Evolutionary conservation across 2,113 vertebrate genomes (phyloP).

Genomic region (Anser brachyrhynchus): DNA sequence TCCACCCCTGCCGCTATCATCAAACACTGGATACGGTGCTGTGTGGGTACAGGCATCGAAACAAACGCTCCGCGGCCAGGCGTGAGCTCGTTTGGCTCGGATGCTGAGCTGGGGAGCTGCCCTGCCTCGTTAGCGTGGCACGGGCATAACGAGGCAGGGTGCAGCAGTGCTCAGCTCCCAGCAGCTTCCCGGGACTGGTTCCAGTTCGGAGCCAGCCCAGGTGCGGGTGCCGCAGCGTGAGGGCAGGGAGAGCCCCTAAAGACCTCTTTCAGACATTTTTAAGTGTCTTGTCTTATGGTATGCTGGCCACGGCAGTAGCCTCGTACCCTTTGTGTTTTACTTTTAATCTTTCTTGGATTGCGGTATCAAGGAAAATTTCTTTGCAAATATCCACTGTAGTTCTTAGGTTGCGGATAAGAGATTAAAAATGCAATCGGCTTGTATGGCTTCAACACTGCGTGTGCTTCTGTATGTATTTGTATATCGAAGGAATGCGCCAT

Average conservation of each 20-base stretch:
- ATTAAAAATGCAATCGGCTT: background rate
- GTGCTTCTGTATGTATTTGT: rapidly evolving
- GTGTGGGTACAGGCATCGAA: background rate
- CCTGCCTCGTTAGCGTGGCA: background rate
- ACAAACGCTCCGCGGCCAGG: rapidly evolving
- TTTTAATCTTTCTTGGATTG: background rate
- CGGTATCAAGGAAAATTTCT: background rate
- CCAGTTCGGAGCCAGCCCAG: background rate
- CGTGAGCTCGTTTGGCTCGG: background rate
- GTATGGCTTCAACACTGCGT: background rate
- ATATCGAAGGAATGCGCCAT: rapidly evolving
- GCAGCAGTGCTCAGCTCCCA: background rate
- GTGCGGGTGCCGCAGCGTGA: background rate
- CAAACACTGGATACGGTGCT: rapidly evolving
- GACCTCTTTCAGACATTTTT: background rate
- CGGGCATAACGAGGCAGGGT: background rate
- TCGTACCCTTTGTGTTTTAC: background rate
- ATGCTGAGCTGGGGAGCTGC: background rate
- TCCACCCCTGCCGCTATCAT: rapidly evolving
- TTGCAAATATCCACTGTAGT: background rate
- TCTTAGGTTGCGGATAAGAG: background rate
- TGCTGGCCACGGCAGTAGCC: background rate
- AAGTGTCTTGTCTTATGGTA: background rate
- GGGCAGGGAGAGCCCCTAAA: background rate
- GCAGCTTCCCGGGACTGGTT: background rate